Conservation (phyloP, 2,113 vertebrate species). For the Boulengeromyrus knoepffleri region DNA sequence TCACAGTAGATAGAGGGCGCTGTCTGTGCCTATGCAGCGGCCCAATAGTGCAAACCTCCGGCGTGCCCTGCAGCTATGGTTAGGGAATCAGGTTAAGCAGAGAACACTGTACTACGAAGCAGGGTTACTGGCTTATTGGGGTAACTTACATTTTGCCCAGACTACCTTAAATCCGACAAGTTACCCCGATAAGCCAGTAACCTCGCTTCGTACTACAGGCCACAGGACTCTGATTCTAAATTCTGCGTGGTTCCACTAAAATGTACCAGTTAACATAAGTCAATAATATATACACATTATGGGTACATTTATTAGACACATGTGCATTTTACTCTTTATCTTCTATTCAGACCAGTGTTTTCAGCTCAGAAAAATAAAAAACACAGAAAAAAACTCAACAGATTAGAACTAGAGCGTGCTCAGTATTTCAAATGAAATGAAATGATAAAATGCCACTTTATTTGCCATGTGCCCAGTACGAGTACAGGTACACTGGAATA, state of each 20-base stretch:
- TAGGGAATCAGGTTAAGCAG: constrained; percentile 10
- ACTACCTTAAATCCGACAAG: too few species aligned
- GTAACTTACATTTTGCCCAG: too few species aligned
- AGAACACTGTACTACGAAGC: neutral
- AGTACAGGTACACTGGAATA: neutral
- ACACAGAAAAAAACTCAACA: neutral
- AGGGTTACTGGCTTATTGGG: too few species aligned
- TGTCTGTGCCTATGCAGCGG: constrained; percentile 33
- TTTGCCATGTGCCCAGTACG: neutral
- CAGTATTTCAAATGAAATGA: neutral
- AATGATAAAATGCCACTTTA: neutral
- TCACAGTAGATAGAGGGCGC: constrained; percentile 44
- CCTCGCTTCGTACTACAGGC: too few species aligned
- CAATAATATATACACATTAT: neutral
- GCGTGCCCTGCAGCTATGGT: constrained; percentile 38
- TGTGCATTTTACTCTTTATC: neutral
- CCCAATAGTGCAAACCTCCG: constrained; percentile 33
- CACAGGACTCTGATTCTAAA: neutral
- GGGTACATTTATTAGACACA: neutral
- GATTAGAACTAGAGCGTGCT: neutral
- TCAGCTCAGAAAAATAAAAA: neutral
- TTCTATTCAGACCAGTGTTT: neutral
- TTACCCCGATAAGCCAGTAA: too few species aligned
- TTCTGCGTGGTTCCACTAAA: neutral
- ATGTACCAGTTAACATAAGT: neutral